phyloP scores from a whole-genome alignment of 2,113 vertebrate species.

The Callocephalon fimbriatum region DNA sequence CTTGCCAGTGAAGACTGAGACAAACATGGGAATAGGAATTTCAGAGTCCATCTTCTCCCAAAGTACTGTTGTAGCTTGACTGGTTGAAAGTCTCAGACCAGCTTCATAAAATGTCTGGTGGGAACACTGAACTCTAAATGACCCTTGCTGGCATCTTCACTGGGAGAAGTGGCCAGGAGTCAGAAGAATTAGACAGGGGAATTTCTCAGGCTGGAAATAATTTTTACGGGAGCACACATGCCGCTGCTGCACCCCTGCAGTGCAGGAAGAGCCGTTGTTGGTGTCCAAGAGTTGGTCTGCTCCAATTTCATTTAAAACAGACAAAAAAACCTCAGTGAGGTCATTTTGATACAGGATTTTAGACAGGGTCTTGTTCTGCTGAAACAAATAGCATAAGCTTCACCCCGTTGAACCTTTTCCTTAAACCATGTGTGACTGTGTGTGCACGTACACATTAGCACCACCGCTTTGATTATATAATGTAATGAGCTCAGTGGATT shows the following conservation, averaged over 20 bases:
- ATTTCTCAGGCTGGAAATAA: not conserved
- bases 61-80: not conserved
- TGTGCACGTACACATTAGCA: not conserved
- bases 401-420: not conserved
- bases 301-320: slow-evolving; percentile 14
- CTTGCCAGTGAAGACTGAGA: not conserved
- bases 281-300: not conserved
- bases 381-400: slow-evolving; percentile 15
- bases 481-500: slow-evolving; percentile 47
- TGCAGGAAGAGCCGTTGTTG: not conserved
- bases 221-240: not conserved
- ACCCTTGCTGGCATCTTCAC: not conserved
- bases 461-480: slow-evolving; percentile 49
- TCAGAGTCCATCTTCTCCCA: not conserved
- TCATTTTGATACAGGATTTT: not conserved
- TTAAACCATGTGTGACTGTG: not conserved
- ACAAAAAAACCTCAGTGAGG: not conserved
- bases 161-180: not conserved
- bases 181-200: not conserved
- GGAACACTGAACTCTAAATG: not conserved
- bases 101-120: not conserved
- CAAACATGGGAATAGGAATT: not conserved
- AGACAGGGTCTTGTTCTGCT: not conserved
- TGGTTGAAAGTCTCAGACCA: not conserved
- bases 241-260: not conserved